Evolutionary conservation across 37 sponge, comb jelly and placozoan genomes (phyloP).

Genomic region (Hormiphora californensis): DNA sequence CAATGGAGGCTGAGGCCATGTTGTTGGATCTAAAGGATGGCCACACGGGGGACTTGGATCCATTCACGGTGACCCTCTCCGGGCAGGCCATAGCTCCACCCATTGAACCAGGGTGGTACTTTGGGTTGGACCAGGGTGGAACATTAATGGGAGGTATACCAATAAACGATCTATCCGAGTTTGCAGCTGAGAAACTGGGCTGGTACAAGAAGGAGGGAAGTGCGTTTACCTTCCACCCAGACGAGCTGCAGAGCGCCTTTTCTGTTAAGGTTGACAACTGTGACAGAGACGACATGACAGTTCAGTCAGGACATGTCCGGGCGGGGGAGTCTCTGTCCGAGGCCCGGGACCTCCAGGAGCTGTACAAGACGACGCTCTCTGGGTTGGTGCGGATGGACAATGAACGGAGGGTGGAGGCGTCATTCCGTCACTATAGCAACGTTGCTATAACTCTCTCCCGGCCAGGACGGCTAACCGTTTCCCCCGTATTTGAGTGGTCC

Average conservation of each 20-base stretch:
- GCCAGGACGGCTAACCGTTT: not conserved
- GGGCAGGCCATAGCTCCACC: not conserved
- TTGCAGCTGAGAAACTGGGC: not conserved
- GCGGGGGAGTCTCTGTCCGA: not conserved
- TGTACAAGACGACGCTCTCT: not conserved
- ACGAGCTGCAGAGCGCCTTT: no score
- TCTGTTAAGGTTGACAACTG: slow-evolving; percentile 37
- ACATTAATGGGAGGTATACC: not conserved
- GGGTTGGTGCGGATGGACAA: not conserved
- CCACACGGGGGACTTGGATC: not conserved
- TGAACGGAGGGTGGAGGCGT: slow-evolving; percentile 18
- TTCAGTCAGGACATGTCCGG: not conserved
- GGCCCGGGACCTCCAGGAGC: not conserved
- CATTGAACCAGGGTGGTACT: slow-evolving; percentile 8
- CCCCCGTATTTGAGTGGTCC: slow-evolving; percentile 4
- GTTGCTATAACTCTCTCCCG: not conserved
- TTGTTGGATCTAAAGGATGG: slow-evolving; percentile 22
- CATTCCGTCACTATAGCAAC: slow-evolving; percentile 41
- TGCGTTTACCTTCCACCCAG: no score
- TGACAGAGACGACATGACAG: slow-evolving; percentile 26
- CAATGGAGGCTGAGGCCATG: not conserved
- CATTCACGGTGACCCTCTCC: slow-evolving; percentile 1
- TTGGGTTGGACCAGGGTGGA: not conserved
- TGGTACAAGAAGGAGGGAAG: slow-evolving; percentile 46
- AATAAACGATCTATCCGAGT: not conserved